phyloP scores from a whole-genome alignment of 2,888 invertebrate species.

The Atrina japonica region DNA sequence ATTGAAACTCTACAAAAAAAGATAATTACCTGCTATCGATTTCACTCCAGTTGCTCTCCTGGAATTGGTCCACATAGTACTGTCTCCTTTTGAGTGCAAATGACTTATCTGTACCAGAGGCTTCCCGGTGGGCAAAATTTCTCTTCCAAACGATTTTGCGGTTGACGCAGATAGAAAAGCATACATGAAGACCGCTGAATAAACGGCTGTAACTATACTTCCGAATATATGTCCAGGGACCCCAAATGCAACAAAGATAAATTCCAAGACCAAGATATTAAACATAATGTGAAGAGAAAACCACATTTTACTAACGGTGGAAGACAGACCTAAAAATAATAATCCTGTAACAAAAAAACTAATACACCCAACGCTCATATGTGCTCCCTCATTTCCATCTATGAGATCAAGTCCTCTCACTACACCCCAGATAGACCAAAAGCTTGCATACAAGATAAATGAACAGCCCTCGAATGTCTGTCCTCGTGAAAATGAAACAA shows the following conservation, averaged over 20 bases:
- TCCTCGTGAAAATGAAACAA: constrained; percentile 60
- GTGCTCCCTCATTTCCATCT: constrained; percentile 44
- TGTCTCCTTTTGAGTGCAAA: constrained; percentile 54
- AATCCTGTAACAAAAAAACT: constrained; percentile 56
- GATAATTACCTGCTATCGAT: constrained; percentile 62
- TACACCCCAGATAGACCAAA: constrained; percentile 67
- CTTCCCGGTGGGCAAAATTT: constrained; percentile 57
- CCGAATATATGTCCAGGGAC: constrained; percentile 54
- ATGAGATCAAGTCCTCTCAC: constrained; percentile 45
- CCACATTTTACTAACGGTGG: constrained; percentile 61
- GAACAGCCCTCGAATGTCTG: constrained; percentile 62
- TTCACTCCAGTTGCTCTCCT: constrained; percentile 59
- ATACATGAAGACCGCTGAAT: constrained; percentile 60
- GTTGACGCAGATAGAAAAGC: constrained; percentile 54
- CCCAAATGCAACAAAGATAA: constrained; percentile 51
- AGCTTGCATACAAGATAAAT: constrained; percentile 55
- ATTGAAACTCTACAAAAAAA: too few relatives aligned
- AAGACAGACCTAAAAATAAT: constrained; percentile 55
- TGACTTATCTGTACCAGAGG: constrained; percentile 63
- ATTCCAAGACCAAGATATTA: constrained; percentile 46
- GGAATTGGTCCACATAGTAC: constrained; percentile 59
- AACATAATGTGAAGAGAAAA: constrained; percentile 50
- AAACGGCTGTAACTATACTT: constrained; percentile 54
- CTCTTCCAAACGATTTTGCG: constrained; percentile 50
- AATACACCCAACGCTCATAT: constrained; percentile 51